A percentile compares a stretch with the other conserved stretches of the same genome.
Conservation (phyloP, 2,888 invertebrate species). For the Morinoia aosen region DNA sequence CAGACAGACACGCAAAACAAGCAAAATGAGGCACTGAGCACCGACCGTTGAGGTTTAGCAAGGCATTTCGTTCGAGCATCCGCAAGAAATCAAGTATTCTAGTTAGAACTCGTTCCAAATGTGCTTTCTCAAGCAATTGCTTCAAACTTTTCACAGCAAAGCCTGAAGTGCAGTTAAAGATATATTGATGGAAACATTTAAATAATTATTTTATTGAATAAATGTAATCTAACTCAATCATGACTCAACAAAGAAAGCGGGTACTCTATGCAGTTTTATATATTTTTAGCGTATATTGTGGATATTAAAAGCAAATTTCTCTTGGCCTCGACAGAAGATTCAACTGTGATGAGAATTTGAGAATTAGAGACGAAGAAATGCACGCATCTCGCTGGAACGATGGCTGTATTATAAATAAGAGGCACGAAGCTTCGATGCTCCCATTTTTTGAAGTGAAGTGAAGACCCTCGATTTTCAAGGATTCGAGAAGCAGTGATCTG, state of each 20-base stretch:
- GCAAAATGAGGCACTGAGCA: not conserved
- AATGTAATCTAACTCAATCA: too few relatives aligned
- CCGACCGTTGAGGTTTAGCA: not conserved
- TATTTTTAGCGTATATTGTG: too few relatives aligned
- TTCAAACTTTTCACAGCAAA: too few relatives aligned
- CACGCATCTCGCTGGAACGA: not conserved
- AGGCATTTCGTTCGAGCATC: not conserved
- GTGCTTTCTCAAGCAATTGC: too few relatives aligned
- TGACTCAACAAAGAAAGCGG: too few relatives aligned
- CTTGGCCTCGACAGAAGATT: too few relatives aligned
- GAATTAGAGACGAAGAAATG: not conserved
- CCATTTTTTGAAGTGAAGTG: conserved; percentile 21
- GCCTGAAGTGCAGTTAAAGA: too few relatives aligned
- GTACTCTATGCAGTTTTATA: too few relatives aligned
- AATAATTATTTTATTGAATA: too few relatives aligned
- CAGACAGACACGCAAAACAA: not conserved
- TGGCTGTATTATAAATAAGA: not conserved
- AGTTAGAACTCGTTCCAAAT: not conserved
- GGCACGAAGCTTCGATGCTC: not conserved
- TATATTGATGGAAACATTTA: too few relatives aligned
- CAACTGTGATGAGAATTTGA: not conserved
- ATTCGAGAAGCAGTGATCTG: conserved; percentile 18
- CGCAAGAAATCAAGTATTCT: not conserved
- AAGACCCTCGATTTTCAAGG: conserved; percentile 2
- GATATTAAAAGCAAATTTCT: too few relatives aligned